phyloP scores from a whole-genome alignment of 2,888 invertebrate species.

The Blastobasis lacticolella region DNA sequence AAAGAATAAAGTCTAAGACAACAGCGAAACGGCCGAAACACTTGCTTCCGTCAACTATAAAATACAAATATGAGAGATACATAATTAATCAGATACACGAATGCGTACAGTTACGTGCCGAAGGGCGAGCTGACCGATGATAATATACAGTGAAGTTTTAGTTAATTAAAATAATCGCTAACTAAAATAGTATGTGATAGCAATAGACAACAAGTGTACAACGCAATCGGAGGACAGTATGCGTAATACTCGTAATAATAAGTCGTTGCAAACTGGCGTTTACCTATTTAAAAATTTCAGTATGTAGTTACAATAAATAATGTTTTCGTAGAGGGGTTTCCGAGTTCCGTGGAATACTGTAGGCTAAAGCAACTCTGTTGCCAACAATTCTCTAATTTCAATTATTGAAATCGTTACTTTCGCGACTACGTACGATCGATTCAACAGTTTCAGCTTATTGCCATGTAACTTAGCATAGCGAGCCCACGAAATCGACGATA shows the following conservation, averaged over 20 bases:
- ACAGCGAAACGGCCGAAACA: constrained; percentile 47
- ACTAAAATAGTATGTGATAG: constrained; percentile 3
- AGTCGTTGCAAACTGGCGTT: constrained; percentile 20
- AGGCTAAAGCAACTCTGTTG: too few relatives aligned
- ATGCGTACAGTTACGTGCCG: constrained; percentile 15
- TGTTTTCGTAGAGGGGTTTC: too few relatives aligned
- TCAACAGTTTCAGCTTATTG: too few relatives aligned
- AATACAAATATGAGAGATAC: constrained; percentile 48
- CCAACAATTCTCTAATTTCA: too few relatives aligned
- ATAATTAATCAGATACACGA: constrained; percentile 25
- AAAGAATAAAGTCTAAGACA: constrained; percentile 35
- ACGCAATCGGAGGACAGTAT: too few relatives aligned
- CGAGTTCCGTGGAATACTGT: too few relatives aligned
- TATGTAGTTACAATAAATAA: too few relatives aligned
- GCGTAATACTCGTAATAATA: constrained; percentile 2
- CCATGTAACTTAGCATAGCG: too few relatives aligned
- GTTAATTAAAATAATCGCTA: constrained; percentile 62
- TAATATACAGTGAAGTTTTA: constrained; percentile 48
- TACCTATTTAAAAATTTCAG: constrained; percentile 1
- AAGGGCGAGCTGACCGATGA: constrained; percentile 31
- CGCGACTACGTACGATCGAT: too few relatives aligned
- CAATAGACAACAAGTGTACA: constrained; percentile 1
- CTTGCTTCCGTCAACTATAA: constrained; percentile 39
- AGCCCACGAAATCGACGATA: too few relatives aligned
- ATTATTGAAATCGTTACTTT: too few relatives aligned